These are phyloP conservation scores for Galemys pyrenaicus DNA, from an alignment of 2,113 vertebrate genomes.

Conservation along the genomic window DNA sequence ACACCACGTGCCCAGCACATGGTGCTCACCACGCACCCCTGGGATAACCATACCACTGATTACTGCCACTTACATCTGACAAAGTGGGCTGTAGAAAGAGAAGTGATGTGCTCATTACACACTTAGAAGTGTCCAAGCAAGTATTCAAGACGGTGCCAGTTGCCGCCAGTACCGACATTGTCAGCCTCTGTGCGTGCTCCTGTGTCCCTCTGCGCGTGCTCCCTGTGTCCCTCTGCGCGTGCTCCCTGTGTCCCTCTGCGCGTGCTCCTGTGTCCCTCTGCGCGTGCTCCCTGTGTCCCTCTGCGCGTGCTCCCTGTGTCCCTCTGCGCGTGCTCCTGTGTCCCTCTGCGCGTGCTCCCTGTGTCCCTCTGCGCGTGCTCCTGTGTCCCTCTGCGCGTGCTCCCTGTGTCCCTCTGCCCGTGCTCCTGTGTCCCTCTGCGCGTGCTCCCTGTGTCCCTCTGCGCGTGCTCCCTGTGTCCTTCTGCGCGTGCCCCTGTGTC, in stretches of 20 bases:
- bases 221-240: too few species aligned
- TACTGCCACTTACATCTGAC: neutral
- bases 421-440: neutral
- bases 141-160: neutral
- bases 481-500: neutral
- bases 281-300: too few species aligned
- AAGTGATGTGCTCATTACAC: neutral
- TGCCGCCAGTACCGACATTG: fast-evolving
- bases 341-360: too few species aligned
- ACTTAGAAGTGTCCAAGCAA: neutral
- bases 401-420: neutral
- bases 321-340: too few species aligned
- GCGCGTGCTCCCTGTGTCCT: too few species aligned
- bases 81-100: neutral
- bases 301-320: too few species aligned
- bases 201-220: too few species aligned
- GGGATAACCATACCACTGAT: fast-evolving
- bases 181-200: neutral
- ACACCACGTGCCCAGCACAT: fast-evolving
- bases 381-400: neutral
- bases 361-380: too few species aligned
- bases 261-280: too few species aligned
- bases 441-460: too few species aligned
- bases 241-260: too few species aligned
- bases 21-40: too few species aligned